Conservation (phyloP, 2,113 vertebrate species). For the Aspidoscelis tigris region DNA sequence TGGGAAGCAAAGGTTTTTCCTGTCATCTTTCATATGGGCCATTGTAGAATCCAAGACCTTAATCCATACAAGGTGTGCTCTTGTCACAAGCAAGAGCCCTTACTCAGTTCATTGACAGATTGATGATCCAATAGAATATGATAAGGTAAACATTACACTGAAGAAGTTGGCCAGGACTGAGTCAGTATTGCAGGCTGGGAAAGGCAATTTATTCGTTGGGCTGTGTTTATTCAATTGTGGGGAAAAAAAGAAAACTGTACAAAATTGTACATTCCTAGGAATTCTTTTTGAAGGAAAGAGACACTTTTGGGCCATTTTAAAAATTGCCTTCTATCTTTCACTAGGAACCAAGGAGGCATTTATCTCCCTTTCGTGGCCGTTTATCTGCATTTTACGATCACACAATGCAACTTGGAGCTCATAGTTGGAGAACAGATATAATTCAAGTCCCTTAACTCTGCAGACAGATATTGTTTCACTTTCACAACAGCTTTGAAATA, state of each 20-base stretch:
- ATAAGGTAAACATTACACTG: background rate
- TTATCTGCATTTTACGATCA: slow-evolving; percentile 12
- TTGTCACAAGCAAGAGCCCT: background rate
- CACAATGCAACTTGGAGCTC: background rate
- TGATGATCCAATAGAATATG: background rate
- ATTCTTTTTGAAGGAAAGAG: slow-evolving; percentile 9
- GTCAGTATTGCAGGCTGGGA: background rate
- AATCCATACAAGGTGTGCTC: background rate
- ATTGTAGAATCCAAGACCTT: background rate
- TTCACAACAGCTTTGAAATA: slow-evolving; percentile 10
- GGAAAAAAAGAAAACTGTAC: slow-evolving; percentile 10
- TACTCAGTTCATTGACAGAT: background rate
- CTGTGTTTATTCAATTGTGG: background rate
- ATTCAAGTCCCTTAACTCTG: background rate
- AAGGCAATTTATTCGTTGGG: background rate
- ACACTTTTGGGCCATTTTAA: background rate
- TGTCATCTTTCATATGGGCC: background rate
- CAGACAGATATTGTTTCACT: background rate
- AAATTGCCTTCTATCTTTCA: background rate
- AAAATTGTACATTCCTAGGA: slow-evolving; percentile 1
- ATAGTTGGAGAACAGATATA: background rate
- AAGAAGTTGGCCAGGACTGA: background rate
- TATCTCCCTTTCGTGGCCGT: background rate
- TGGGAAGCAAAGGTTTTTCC: no score
- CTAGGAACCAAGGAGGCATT: background rate